Evolutionary conservation across 2,888 invertebrate genomes (phyloP).

Genomic region (Operophtera brumata): DNA sequence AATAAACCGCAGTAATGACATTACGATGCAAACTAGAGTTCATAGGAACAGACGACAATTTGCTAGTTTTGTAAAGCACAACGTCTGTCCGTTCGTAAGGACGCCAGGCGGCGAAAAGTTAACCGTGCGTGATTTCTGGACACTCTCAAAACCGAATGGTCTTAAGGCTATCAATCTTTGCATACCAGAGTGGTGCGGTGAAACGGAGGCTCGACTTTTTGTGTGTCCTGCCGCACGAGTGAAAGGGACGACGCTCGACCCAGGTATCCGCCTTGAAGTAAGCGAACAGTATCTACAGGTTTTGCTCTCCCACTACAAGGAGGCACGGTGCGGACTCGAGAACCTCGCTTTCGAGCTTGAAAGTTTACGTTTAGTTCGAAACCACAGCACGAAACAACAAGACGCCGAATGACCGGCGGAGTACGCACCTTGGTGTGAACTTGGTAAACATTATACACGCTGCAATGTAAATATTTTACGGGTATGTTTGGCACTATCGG

Average conservation of each 20-base stretch:
- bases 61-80: slow-evolving; percentile 53
- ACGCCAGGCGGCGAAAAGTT: slow-evolving; percentile 79
- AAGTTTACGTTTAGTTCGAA: slow-evolving; percentile 73
- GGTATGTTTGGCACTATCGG: slow-evolving; percentile 28
- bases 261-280: slow-evolving; percentile 75
- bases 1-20: slow-evolving; percentile 62
- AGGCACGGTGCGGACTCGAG: slow-evolving; percentile 74
- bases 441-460: slow-evolving; percentile 28
- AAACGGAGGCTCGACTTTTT: slow-evolving; percentile 61
- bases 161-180: slow-evolving; percentile 81
- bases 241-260: slow-evolving; percentile 66
- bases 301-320: slow-evolving; percentile 79
- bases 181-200: slow-evolving; percentile 78
- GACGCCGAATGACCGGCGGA: slow-evolving; percentile 44
- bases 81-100: slow-evolving; percentile 68
- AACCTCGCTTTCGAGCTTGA: slow-evolving; percentile 59
- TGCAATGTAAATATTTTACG: slow-evolving; percentile 30
- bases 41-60: slow-evolving; percentile 47
- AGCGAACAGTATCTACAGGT: slow-evolving; percentile 79
- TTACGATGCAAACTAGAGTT: slow-evolving; percentile 58
- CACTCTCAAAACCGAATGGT: slow-evolving; percentile 79
- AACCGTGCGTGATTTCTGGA: slow-evolving; percentile 79
- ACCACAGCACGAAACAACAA: slow-evolving; percentile 61
- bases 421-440: slow-evolving; percentile 24
- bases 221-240: slow-evolving; percentile 47